Evolutionary conservation across 1,140 invertebrate genomes (phyloP).

Genomic region (Caenorhabditis latens): DNA sequence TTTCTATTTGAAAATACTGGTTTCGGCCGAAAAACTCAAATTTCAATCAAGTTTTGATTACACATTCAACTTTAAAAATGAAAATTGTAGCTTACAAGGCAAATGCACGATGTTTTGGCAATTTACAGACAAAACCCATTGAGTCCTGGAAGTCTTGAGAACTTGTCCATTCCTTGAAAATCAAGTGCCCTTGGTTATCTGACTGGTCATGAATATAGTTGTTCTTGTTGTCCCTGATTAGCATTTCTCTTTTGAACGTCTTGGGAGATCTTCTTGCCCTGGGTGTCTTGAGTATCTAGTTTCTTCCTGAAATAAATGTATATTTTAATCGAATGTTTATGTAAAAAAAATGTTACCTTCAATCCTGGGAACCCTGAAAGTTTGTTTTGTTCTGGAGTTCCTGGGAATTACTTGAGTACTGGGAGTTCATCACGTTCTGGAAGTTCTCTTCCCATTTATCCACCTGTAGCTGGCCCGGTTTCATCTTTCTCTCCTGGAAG

Average conservation of each 20-base stretch:
- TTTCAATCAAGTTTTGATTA: no score
- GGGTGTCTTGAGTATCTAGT: conserved; percentile 80
- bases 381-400: conserved; percentile 76
- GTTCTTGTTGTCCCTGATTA: conserved; percentile 80
- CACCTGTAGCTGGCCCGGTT: conserved; percentile 66
- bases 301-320: conserved; percentile 78
- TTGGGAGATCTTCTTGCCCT: conserved; percentile 77
- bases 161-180: conserved; percentile 71
- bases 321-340: not conserved
- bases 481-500: conserved; percentile 78
- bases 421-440: conserved; percentile 75
- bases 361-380: conserved; percentile 68
- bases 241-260: conserved; percentile 68
- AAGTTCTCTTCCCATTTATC: conserved; percentile 72
- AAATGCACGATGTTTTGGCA: no score
- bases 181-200: conserved; percentile 77
- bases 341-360: not conserved
- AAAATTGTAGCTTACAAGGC: no score
- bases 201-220: conserved; percentile 66
- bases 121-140: no score
- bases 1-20: no score
- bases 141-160: conserved; percentile 71
- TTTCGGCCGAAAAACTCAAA: no score
- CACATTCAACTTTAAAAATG: no score
- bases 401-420: conserved; percentile 70